Evolutionary conservation across 2,888 invertebrate genomes (phyloP), one percentile per base, ranked within the genome.

Genomic region (Brenthis ino): DNA sequence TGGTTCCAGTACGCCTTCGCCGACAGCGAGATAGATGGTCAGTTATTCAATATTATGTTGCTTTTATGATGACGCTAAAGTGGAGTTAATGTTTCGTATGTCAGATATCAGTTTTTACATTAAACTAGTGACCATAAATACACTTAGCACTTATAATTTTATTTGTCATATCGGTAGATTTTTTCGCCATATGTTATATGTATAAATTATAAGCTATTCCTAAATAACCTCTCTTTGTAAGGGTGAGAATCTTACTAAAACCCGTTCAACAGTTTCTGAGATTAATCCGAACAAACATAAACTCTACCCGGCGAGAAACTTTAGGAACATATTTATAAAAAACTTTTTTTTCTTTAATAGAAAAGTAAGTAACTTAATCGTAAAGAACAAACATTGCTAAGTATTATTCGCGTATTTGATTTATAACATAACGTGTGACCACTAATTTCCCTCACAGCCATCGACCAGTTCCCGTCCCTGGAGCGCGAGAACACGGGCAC

Each of bases 1-100:
- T 99, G 99, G 99, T 99, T 99, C 93, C 96, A 97, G 79, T 99
- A 99, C 88, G 98, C 99, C 0, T 99, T 99, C 91, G 96, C 98
- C 24, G 97, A 97, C 78, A 97, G 97, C 85, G 98, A 98, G 89
- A 96, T 98, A 67, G 98, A 98, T 91, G 98, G 98, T 98, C 37
- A 28, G 24, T n/a, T 48, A 16, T 16, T 33, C 0, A 4, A 51
- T 16, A 51, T 50, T 50, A 14, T 50, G 28, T 5, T 0, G 0
- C 5, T 28, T 28, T 28, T 28, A 28, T 28, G 3, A 28, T 28
- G 4, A 4, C 5, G 0, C 5, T 28, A 4, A 28, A 5, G 4
- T 28, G 28, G 28, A 28, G 0, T 28, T 28, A 28, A 4, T 3
- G 28, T 28, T 28, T 28, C 28, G 28, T 28, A 50, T n/a, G 1